Evolutionary conservation across 30 jellyfish, hydroid and myxozoan genomes (phyloP), one percentile per base, ranked within the genome.

Genomic region (Pelagia noctiluca): DNA sequence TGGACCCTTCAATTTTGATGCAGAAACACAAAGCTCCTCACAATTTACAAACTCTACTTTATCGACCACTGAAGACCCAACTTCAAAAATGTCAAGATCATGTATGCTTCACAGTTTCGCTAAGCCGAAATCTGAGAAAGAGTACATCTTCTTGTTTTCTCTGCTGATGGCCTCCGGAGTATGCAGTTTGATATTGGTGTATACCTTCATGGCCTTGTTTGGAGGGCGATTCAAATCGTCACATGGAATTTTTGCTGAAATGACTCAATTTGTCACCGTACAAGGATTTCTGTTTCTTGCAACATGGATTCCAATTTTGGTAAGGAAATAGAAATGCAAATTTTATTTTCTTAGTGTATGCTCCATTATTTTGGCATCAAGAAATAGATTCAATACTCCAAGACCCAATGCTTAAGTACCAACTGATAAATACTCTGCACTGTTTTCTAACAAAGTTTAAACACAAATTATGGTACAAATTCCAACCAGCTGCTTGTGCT

Each of bases 121-220:
- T 19, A 37, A 71, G n/a, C 92, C 92, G 25, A 71, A 70, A 38
- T 67, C 50, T 0, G 92, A 68, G 31, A 82, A 82, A 54, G 92
- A 82, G 32, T 82, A 82, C 80, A 82, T 82, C 1, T 82, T 82
- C 52, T 66, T 64, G 19, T 71, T 82, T 36, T 18, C 92, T 2
- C 46, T 82, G 31, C 72, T 82, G 63, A 82, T 82, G 92, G 92
- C 85, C 1, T 82, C 92, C 25, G 92, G 92, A n/a, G 84, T 82
- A 2, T 82, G 92, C 38, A 31, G 79, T 37, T 61, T 82, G 26
- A 82, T 82, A 23, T 75, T 82, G 63, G 47, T 82, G 0, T 82
- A 67, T 33, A 54, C 74, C 3, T 57, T 82, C 12, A 31, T 70
- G 34, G 85, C 85, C 0, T 28, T 82, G 19, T 25, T 69, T 4